These are phyloP conservation scores for Onychomys torridus DNA, from an alignment of 2,797 vertebrate species.

Conservation along the genomic window DNA sequence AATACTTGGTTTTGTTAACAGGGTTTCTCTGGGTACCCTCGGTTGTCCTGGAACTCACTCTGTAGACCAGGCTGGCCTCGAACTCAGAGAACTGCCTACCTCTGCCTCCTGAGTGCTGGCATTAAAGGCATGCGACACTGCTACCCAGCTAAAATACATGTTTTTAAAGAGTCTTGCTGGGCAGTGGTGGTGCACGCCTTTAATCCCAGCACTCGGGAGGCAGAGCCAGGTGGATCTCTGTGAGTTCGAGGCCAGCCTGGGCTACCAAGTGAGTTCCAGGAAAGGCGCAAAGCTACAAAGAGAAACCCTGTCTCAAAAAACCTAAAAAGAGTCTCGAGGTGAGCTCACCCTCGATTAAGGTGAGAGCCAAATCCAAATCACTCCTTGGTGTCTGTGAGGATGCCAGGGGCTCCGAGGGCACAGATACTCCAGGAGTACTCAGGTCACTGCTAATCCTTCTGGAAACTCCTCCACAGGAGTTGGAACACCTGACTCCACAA, in stretches of 20 bases:
- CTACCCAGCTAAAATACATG: no score
- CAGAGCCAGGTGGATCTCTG: no score
- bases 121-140: neutral
- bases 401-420: neutral
- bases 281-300: no score
- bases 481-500: neutral
- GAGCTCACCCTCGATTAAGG: neutral
- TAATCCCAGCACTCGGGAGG: no score
- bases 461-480: neutral
- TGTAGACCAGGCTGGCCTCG: neutral
- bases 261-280: no score
- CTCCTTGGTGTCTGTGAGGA: neutral
- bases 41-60: neutral
- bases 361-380: neutral
- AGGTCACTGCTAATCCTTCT: neutral
- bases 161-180: no score
- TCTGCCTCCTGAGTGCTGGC: neutral
- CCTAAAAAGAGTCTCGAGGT: neutral
- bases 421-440: neutral
- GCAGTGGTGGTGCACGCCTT: no score
- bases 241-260: no score
- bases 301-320: no score
- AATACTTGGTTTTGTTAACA: neutral
- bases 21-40: neutral
- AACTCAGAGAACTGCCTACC: neutral